Base-by-base conservation (phyloP, 2,888 invertebrate species). In the Clepsis dumicolana region DNA sequence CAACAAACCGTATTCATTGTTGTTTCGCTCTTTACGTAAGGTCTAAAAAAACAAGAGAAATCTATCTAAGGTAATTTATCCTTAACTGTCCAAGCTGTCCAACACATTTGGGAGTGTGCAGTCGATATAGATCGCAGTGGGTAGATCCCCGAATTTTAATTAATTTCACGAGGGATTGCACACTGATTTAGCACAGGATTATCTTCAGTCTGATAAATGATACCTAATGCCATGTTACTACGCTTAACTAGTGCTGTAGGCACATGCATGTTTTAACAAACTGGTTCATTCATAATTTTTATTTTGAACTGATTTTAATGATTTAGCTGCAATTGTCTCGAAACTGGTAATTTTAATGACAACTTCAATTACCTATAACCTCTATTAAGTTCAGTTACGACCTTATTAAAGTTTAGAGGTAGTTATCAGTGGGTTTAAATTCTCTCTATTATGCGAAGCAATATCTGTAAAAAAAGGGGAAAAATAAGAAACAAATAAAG, bases 81-180 rank as follows among this genome's bases (percentile, higher is more conserved):
- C n/a, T n/a, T n/a, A 38, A 41, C 7, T 41, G n/a, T 16, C 16
- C 16, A 41, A n/a, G n/a, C 2, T 38, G 14, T 16, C 16, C 7
- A 7, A 0, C 16, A 2, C 1, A n/a, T n/a, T n/a, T n/a, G 41
- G 1, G 21, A 7, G 21, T 8, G 21, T 44, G 44, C 44, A 21
- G 18, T 10, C 48, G 14, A 18, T 12, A 48, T 48, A 48, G 48
- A 18, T 21, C 21, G 48, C 16, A 53, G 29, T 10, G 53, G 16
- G 16, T 54, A 29, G 8, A 10, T 54, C 16, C 7, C 24, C 24
- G 4, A 21, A 1, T 56, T 18, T 4, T 56, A 35, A 21, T 56
- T 56, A 32, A 32, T 18, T 27, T 56, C 12, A 56, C 54, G 12
- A 18, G 32, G 32, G 54, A 35, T 56, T 56, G 21, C 4, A 32